Base-by-base conservation (phyloP, 2,113 vertebrate genomes). In the Mustelus asterias region DNA sequence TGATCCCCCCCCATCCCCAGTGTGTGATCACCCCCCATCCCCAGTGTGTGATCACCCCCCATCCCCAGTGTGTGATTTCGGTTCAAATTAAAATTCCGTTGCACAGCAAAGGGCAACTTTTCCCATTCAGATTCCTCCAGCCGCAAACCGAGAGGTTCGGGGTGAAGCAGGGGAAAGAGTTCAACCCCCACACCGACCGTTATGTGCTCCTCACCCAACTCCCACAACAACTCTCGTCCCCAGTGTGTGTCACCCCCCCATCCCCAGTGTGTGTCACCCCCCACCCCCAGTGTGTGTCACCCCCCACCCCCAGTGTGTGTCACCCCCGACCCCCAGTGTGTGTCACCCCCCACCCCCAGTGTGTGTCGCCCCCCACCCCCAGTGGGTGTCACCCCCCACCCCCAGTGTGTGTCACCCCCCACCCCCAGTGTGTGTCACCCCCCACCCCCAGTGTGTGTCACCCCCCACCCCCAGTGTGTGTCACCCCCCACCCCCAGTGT, bases 1-100 rank as follows among this genome's bases (percentile, higher is more conserved):
- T n/a, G n/a, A n/a, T n/a, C n/a, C n/a, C n/a, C n/a, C n/a, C n/a
- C n/a, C n/a, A n/a, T n/a, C n/a, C n/a, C n/a, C n/a, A n/a, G n/a
- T n/a, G n/a, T n/a, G n/a, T n/a, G n/a, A n/a, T n/a, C n/a, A n/a
- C n/a, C n/a, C n/a, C n/a, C n/a, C n/a, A n/a, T n/a, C n/a, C n/a
- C n/a, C n/a, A n/a, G n/a, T n/a, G n/a, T n/a, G n/a, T n/a, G n/a
- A n/a, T n/a, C n/a, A n/a, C n/a, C n/a, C n/a, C n/a, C n/a, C n/a
- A n/a, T n/a, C n/a, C n/a, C n/a, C n/a, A n/a, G n/a, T n/a, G n/a
- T n/a, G n/a, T n/a, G 97, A 96, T 76, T 76, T 76, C 72, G 33
- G 96, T 96, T 96, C 96, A 96, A 96, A 86, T 97, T 96, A 96
- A 95, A 96, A 96, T 97, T 96, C 96, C 96, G 97, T 96, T 96